Evolutionary conservation across 30 jellyfish, hydroid and myxozoan species (phyloP).

Genomic region (Chironex yamaguchii): DNA sequence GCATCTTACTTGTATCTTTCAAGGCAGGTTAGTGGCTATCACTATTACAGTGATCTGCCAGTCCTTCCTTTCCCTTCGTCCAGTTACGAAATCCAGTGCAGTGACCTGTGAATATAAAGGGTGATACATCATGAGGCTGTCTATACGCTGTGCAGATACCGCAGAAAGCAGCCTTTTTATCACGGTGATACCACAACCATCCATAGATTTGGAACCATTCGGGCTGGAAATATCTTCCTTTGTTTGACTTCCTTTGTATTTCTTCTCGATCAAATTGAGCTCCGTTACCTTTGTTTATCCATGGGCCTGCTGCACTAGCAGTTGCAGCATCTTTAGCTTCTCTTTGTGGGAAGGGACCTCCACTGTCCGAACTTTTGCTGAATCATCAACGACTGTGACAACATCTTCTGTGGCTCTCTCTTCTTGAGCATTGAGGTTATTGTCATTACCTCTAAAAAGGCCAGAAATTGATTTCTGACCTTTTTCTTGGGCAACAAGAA

Average conservation of each 20-base stretch:
- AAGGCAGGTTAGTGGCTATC: neutral
- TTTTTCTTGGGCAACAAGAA: conserved; percentile 30
- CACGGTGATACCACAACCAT: conserved; percentile 55
- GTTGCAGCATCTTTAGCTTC: conserved; percentile 38
- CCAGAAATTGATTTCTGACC: conserved; percentile 24
- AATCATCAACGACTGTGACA: conserved; percentile 16
- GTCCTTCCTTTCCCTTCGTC: conserved; percentile 43
- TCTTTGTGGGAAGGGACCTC: conserved; percentile 26
- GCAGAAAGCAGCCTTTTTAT: conserved; percentile 46
- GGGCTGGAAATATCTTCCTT: conserved; percentile 37
- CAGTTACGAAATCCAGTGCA: conserved; percentile 51
- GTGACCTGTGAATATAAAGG: conserved; percentile 27
- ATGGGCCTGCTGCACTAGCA: conserved; percentile 1
- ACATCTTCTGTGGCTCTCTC: neutral
- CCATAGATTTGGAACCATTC: conserved; percentile 11
- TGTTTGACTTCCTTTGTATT: conserved; percentile 25
- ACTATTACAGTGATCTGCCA: conserved; percentile 5
- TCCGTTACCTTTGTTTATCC: conserved; percentile 25
- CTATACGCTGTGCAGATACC: conserved; percentile 27
- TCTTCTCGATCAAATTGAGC: conserved; percentile 22
- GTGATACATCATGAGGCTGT: conserved; percentile 55
- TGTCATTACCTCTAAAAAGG: conserved; percentile 9
- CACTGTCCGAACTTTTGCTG: conserved; percentile 15
- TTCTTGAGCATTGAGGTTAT: neutral
- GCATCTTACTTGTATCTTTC: conserved; percentile 35